Evolutionary conservation across 2,797 vertebrate species (phyloP), one percentile per base, ranked within the genome.

Genomic region (Diplodus puntazzo): DNA sequence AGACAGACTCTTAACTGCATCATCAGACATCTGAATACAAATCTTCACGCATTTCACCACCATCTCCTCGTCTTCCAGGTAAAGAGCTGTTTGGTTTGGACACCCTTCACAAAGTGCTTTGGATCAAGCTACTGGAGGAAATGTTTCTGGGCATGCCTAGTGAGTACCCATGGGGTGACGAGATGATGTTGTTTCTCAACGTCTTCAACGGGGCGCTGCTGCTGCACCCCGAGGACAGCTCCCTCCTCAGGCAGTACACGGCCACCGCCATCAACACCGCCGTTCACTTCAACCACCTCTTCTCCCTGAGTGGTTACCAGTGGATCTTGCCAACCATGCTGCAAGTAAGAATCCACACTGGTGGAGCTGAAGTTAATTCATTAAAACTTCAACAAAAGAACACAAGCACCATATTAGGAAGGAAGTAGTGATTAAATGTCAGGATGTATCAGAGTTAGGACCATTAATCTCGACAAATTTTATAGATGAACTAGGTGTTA

Each of bases 71-170:
- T 21, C 0, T 14, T 61, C 70, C 94, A 95, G 98, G 98, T 1
- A 99, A 99, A 87, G 98, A 99, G 87, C 95, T 99, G 60, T 99
- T 99, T 75, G 98, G 98, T 21, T 92, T 99, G 8, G 98, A 99
- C 88, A 99, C 98, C 5, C 97, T 99, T 66, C 98, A 99, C 90
- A 99, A 99, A 88, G 98, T 98, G 80, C 87, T 99, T 88, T 99
- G 98, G 98, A 99, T 99, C 92, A 99, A 99, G 85, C 96, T 99
- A 39, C 94, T 99, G 73, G 98, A 99, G 89, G 98, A 99, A 88
- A 99, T 99, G 98, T 99, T 99, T 77, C 95, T 99, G 81, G 98
- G 98, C 74, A 99, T 99, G 98, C 98, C 98, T 21, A 99, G 98
- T 6, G 98, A 99, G 93, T 99, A 97, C 74, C 98, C 98, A 0